A percentile compares a stretch with the other conserved stretches of the same genome.
phyloP scores from a whole-genome alignment of 2,113 vertebrate species.

The Polypterus bichir region DNA sequence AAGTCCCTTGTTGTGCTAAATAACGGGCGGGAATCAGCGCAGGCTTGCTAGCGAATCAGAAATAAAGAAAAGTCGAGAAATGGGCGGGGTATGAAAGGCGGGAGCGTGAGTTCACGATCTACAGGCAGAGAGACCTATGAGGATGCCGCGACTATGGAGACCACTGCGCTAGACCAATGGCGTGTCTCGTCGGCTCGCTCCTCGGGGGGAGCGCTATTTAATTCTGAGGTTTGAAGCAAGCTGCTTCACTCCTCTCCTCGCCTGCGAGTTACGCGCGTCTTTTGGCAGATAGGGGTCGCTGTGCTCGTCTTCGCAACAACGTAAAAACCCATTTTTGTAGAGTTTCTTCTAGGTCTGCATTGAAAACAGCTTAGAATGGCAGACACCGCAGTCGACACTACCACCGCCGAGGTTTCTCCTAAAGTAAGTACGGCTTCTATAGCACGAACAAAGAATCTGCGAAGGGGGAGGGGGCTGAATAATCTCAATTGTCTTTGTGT shows the following conservation, averaged over 20 bases:
- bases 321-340: background rate
- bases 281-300: constrained; percentile 6
- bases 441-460: no score
- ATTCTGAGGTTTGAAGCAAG: constrained; percentile 25
- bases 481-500: no score
- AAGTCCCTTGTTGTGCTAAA: background rate
- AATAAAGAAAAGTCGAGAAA: no score
- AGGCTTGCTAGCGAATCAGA: no score
- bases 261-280: constrained; percentile 20
- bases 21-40: no score
- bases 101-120: constrained; percentile 10
- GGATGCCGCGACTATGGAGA: accelerated
- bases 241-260: constrained; percentile 38
- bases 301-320: background rate
- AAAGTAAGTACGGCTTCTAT: constrained; percentile 43
- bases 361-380: constrained; percentile 42
- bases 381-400: constrained; percentile 56
- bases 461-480: no score
- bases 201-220: constrained; percentile 22
- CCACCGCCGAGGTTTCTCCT: constrained; percentile 50
- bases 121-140: background rate
- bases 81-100: constrained; percentile 8
- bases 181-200: constrained; percentile 7
- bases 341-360: constrained; percentile 7
- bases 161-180: constrained; percentile 12